These are phyloP conservation scores for Galaxias olidus DNA, from an alignment of 2,797 vertebrate species.

Conservation along the genomic window DNA sequence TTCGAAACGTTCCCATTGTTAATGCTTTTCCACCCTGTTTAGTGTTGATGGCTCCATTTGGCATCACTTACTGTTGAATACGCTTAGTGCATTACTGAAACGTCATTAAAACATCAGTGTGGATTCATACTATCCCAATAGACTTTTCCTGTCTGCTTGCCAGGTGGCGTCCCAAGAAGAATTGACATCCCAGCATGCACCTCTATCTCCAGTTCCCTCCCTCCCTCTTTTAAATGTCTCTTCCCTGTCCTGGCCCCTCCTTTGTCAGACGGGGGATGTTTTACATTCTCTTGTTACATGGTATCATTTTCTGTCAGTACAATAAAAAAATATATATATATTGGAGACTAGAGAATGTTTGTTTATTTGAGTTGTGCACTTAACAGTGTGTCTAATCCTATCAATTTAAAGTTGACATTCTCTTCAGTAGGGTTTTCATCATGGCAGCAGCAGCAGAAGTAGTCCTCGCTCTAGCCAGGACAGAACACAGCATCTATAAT, in stretches of 20 bases:
- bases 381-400: slow-evolving; percentile 29
- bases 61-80: too few relatives aligned
- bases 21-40: too few relatives aligned
- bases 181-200: slow-evolving; percentile 51
- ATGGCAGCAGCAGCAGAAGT: neutral
- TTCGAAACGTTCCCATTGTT: too few relatives aligned
- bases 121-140: neutral
- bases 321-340: slow-evolving; percentile 70
- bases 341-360: slow-evolving; percentile 42
- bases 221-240: slow-evolving; percentile 62
- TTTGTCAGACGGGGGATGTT: slow-evolving; percentile 55
- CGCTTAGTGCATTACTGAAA: too few relatives aligned
- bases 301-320: slow-evolving; percentile 71
- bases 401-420: slow-evolving; percentile 46
- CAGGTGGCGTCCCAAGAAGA: slow-evolving; percentile 49
- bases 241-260: slow-evolving; percentile 43
- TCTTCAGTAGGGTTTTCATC: slow-evolving; percentile 25
- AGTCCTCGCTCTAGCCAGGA: neutral
- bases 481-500: neutral
- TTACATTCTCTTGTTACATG: slow-evolving; percentile 65
- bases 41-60: too few relatives aligned
- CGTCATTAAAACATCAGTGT: too few relatives aligned
- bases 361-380: slow-evolving; percentile 42
- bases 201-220: slow-evolving; percentile 27
- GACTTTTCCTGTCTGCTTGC: neutral